phyloP scores from a whole-genome alignment of 2,888 invertebrate species.

The Shargacucullia verbasci region DNA sequence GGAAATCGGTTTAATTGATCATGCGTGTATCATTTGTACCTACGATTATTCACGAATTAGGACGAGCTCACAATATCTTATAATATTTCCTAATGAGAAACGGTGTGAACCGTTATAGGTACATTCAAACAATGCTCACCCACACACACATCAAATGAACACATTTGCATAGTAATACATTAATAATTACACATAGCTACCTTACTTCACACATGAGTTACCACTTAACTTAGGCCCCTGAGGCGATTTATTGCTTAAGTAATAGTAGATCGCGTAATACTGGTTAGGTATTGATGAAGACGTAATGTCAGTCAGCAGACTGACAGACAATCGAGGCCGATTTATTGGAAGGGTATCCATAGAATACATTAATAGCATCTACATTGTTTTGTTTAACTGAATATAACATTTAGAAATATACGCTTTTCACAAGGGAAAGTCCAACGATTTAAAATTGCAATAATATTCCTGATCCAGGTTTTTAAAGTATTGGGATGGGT shows the following conservation, averaged over 20 bases:
- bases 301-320: conserved; percentile 48
- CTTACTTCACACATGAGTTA: conserved; percentile 35
- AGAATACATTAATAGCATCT: conserved; percentile 49
- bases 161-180: conserved; percentile 51
- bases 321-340: conserved; percentile 71
- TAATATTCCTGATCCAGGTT: too few species aligned
- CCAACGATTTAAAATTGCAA: too few species aligned
- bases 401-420: conserved; percentile 3
- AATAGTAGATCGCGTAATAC: conserved; percentile 16
- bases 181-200: conserved; percentile 41
- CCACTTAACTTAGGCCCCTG: conserved; percentile 17
- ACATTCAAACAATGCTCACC: too few species aligned
- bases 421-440: background rate
- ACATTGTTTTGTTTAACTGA: conserved; percentile 41
- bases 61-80: background rate
- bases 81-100: conserved; percentile 16
- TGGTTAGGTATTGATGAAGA: conserved; percentile 45
- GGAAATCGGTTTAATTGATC: too few species aligned
- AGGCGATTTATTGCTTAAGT: conserved; percentile 8
- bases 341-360: conserved; percentile 48
- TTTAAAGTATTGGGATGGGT: too few species aligned
- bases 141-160: conserved; percentile 34
- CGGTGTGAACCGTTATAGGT: conserved; percentile 10
- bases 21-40: too few species aligned
- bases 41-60: too few species aligned